Evolutionary conservation across 2,113 vertebrate genomes (phyloP).

Genomic region (Macquaria australasica): DNA sequence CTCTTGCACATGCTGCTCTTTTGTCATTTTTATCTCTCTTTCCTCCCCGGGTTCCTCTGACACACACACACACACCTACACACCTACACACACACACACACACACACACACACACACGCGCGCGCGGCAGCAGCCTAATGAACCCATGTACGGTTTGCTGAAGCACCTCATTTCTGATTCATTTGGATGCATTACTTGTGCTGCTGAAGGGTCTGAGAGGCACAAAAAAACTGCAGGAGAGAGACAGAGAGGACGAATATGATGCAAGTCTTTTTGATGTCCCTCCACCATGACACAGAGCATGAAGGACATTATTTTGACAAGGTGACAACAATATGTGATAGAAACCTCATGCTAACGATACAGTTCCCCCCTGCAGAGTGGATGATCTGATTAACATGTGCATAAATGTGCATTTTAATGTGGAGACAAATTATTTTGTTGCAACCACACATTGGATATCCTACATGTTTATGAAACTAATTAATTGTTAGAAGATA

Average conservation of each 20-base stretch:
- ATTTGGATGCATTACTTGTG: slow-evolving; percentile 40
- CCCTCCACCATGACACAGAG: background rate
- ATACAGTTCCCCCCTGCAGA: background rate
- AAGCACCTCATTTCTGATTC: slow-evolving; percentile 39
- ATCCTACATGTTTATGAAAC: background rate
- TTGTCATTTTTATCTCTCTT: background rate
- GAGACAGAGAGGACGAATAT: background rate
- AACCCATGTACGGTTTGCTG: slow-evolving; percentile 34
- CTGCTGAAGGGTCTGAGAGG: slow-evolving; percentile 19
- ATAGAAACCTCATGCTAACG: background rate
- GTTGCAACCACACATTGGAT: background rate
- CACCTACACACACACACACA: slow-evolving; percentile 2
- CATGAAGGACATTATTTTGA: background rate
- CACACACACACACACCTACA: background rate
- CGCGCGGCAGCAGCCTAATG: slow-evolving; percentile 45
- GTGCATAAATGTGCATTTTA: background rate
- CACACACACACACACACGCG: background rate
- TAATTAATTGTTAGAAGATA: background rate
- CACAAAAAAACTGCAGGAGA: background rate
- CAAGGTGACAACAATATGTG: background rate
- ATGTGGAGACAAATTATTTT: background rate
- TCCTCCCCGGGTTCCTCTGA: background rate
- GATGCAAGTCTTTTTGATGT: slow-evolving; percentile 14
- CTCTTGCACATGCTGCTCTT: background rate
- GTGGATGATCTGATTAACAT: background rate